phyloP scores from a whole-genome alignment of 2,113 vertebrate genomes.

The Hepsetus odoe region DNA sequence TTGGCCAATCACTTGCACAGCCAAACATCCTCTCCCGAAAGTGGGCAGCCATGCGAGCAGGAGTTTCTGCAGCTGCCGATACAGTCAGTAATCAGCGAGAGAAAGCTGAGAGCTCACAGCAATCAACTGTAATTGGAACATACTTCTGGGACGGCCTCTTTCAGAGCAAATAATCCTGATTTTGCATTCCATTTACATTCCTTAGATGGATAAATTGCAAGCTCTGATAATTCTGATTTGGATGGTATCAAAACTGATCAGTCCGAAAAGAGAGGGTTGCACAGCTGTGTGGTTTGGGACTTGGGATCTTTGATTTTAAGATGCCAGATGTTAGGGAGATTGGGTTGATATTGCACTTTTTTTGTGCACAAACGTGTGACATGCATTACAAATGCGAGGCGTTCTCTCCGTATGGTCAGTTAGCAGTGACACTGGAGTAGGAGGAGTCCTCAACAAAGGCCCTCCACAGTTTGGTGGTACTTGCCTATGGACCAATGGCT shows the following conservation, averaged over 20 bases:
- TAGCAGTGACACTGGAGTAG: no score
- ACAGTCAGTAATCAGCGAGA: conserved; percentile 52
- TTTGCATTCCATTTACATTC: conserved; percentile 57
- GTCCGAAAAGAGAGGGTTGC: conserved; percentile 33
- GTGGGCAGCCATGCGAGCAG: conserved; percentile 43
- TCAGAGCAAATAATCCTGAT: conserved; percentile 41
- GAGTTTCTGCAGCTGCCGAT: conserved; percentile 52
- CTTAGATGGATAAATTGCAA: conserved; percentile 49
- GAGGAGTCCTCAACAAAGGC: no score
- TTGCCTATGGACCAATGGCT: no score
- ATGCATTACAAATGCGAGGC: no score
- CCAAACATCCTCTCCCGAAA: conserved; percentile 14
- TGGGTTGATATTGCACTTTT: no score
- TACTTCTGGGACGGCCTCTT: conserved; percentile 43
- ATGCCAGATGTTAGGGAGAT: background rate
- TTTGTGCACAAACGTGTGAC: no score
- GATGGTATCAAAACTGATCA: conserved; percentile 54
- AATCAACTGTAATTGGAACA: conserved; percentile 67
- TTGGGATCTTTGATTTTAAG: conserved; percentile 18
- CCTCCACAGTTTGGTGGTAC: no score
- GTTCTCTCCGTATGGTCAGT: no score
- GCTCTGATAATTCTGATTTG: conserved; percentile 58
- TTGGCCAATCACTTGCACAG: conserved; percentile 18
- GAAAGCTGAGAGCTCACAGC: conserved; percentile 57
- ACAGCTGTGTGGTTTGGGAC: conserved; percentile 57